Evolutionary conservation across 2,888 invertebrate species (phyloP).

Genomic region (Sinopyrophorus schimmeli): DNA sequence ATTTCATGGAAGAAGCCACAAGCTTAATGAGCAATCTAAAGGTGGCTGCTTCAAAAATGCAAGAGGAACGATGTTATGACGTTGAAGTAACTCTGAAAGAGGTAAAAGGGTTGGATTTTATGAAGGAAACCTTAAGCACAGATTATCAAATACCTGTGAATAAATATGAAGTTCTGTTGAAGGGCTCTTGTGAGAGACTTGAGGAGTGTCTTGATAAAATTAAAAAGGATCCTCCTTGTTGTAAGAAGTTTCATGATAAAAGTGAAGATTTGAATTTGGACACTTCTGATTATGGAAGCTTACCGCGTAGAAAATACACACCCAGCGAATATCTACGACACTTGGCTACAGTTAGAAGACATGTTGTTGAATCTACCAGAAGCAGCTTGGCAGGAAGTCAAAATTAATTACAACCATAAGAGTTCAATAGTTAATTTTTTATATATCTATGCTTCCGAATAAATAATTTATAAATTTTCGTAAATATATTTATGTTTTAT

Average conservation of each 20-base stretch:
- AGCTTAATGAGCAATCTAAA: constrained; percentile 50
- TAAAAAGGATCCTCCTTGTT: constrained; percentile 5
- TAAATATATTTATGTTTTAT: too few relatives aligned
- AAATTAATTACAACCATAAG: too few relatives aligned
- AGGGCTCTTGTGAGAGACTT: constrained; percentile 49
- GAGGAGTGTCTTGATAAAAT: constrained; percentile 45
- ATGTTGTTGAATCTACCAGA: constrained; percentile 59
- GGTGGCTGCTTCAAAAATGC: constrained; percentile 41
- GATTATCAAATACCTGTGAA: constrained; percentile 43
- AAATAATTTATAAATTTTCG: too few relatives aligned
- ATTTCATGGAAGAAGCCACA: constrained; percentile 54
- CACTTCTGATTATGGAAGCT: constrained; percentile 54
- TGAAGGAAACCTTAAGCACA: constrained; percentile 20
- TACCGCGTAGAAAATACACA: constrained; percentile 47
- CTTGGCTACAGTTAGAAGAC: constrained; percentile 60
- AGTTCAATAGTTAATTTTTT: too few relatives aligned
- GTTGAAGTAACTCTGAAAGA: constrained; percentile 49
- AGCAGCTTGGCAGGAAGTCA: constrained; percentile 49
- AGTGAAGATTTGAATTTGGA: constrained; percentile 50
- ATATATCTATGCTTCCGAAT: too few relatives aligned
- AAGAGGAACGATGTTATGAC: constrained; percentile 43
- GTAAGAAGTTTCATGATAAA: constrained; percentile 30
- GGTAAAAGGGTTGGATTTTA: constrained; percentile 33
- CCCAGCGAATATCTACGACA: constrained; percentile 64
- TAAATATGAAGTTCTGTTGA: constrained; percentile 50